A percentile compares a stretch with the other conserved stretches of the same genome.
phyloP scores from a whole-genome alignment of 2,797 vertebrate species.

The Sardinella longiceps region DNA sequence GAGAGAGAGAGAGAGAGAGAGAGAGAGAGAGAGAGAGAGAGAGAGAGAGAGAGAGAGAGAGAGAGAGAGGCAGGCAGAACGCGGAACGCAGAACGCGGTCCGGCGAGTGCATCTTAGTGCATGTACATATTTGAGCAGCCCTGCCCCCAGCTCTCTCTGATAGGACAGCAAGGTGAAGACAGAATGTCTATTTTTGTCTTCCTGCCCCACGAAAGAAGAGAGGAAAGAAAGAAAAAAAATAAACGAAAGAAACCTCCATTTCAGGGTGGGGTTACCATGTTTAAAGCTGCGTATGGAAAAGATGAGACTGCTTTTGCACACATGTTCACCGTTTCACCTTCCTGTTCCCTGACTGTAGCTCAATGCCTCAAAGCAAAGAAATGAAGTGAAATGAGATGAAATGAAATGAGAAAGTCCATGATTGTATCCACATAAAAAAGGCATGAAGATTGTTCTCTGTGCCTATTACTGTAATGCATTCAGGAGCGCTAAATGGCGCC shows the following conservation, averaged over 20 bases:
- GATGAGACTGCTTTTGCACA: neutral
- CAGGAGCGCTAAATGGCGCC: neutral
- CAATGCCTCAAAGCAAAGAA: neutral
- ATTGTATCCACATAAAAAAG: neutral
- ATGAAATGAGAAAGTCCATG: neutral
- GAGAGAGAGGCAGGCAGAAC: neutral
- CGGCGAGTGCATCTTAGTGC: slow-evolving; percentile 38
- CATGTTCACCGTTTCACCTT: neutral
- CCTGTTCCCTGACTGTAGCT: neutral
- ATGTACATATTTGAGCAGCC: slow-evolving; percentile 33
- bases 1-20: slow-evolving; percentile 19
- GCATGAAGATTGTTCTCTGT: neutral
- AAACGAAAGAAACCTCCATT: neutral
- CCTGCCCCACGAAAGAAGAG: neutral
- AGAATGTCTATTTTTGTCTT: slow-evolving; percentile 16
- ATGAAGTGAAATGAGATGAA: neutral
- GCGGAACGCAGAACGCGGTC: slow-evolving; percentile 17
- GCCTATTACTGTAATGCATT: neutral
- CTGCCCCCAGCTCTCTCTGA: neutral
- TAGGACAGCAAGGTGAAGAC: slow-evolving; percentile 9
- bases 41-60: neutral
- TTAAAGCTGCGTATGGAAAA: neutral
- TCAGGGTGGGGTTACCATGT: neutral
- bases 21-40: neutral
- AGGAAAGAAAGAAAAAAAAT: neutral